Percentiles rank a stretch among this genome's conserved stretches.
Evolutionary conservation across 2,888 invertebrate species (phyloP).

Genomic region (Clanis bilineata): DNA sequence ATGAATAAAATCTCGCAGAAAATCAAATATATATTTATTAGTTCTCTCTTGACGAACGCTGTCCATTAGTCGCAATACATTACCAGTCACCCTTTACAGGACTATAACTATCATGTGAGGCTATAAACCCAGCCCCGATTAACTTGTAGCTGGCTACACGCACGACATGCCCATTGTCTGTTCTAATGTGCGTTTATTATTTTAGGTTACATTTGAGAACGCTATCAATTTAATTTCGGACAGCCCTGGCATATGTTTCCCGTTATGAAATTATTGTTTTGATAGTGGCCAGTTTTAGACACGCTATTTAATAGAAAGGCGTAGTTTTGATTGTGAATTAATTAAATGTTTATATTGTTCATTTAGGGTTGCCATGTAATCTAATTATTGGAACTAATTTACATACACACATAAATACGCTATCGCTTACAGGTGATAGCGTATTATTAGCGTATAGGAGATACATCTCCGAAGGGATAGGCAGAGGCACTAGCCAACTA

Average conservation of each 20-base stretch:
- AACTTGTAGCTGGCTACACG: slow-evolving; percentile 45
- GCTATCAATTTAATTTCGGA: slow-evolving; percentile 57
- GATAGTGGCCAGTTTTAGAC: slow-evolving; percentile 7
- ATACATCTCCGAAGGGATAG: no score
- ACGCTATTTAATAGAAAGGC: background rate
- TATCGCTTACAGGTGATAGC: no score
- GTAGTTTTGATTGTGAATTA: background rate
- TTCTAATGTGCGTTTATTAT: slow-evolving; percentile 47
- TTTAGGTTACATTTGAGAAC: slow-evolving; percentile 59
- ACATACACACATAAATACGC: no score
- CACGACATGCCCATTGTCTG: slow-evolving; percentile 48
- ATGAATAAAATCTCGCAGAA: background rate
- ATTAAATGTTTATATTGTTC: background rate
- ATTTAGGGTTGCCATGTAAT: background rate
- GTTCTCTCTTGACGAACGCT: slow-evolving; percentile 31
- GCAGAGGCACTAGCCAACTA: no score
- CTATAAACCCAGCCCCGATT: slow-evolving; percentile 58
- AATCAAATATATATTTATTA: slow-evolving; percentile 19
- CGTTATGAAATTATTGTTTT: slow-evolving; percentile 15
- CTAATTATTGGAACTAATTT: no score
- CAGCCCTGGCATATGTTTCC: slow-evolving; percentile 32
- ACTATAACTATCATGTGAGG: slow-evolving; percentile 60
- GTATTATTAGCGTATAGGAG: no score
- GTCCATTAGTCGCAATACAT: slow-evolving; percentile 51
- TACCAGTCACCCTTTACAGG: slow-evolving; percentile 59